These are phyloP conservation scores for Pycnomerus fuliginosus DNA, from an alignment of 2,888 invertebrate genomes.

Conservation along the genomic window DNA sequence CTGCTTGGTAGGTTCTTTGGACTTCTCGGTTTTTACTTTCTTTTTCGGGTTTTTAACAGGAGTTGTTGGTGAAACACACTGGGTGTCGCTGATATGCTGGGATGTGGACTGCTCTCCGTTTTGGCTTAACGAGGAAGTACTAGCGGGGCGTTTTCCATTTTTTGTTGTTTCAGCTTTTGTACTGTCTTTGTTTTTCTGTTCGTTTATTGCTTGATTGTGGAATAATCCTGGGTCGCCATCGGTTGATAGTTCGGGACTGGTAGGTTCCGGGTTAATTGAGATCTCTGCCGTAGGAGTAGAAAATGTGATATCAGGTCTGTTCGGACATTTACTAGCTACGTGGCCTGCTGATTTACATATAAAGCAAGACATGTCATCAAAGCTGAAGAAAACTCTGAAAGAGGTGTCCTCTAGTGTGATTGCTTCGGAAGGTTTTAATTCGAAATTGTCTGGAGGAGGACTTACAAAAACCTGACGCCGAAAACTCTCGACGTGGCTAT, in stretches of 20 bases:
- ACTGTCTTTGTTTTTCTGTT: background rate
- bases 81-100: too few species aligned
- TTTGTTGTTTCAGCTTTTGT: slow-evolving; percentile 1
- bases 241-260: too few species aligned
- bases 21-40: background rate
- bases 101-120: too few species aligned
- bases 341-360: slow-evolving; percentile 29
- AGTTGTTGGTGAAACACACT: too few species aligned
- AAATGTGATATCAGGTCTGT: background rate
- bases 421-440: slow-evolving; percentile 7
- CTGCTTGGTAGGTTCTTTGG: background rate
- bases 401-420: slow-evolving; percentile 14
- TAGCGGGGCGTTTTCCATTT: too few species aligned
- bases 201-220: too few species aligned
- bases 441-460: slow-evolving; percentile 11
- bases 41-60: background rate
- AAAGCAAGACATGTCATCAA: slow-evolving; percentile 25
- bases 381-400: slow-evolving; percentile 25
- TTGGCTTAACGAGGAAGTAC: too few species aligned
- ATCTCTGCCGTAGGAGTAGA: too few species aligned
- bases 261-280: background rate
- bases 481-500: slow-evolving; percentile 29
- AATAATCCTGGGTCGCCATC: background rate
- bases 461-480: slow-evolving; percentile 27
- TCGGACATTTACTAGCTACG: slow-evolving; percentile 20